phyloP scores from a whole-genome alignment of 2,888 invertebrate species.

The Trimorus sp. region DNA sequence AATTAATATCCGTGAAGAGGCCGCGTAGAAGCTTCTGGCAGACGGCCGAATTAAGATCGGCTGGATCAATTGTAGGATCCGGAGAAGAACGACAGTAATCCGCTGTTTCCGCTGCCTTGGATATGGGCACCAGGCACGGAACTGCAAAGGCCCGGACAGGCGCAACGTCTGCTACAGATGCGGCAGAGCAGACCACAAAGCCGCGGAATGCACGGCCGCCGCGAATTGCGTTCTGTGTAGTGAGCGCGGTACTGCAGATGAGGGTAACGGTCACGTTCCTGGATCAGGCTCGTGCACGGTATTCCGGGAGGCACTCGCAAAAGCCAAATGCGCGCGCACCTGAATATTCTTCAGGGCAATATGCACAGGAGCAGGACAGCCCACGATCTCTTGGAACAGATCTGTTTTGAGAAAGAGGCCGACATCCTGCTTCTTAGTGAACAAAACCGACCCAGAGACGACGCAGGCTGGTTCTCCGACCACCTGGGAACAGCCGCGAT shows the following conservation, averaged over 20 bases:
- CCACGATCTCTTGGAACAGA: slow-evolving; percentile 51
- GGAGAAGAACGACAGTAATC: neutral
- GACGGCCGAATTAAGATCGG: slow-evolving; percentile 16
- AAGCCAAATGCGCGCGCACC: neutral
- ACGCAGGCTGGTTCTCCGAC: slow-evolving; percentile 21
- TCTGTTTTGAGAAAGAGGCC: slow-evolving; percentile 8
- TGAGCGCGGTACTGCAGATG: neutral
- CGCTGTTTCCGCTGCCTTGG: neutral
- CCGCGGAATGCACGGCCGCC: slow-evolving; percentile 47
- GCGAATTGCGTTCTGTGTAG: slow-evolving; percentile 61
- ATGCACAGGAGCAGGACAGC: slow-evolving; percentile 62
- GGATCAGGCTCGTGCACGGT: slow-evolving; percentile 42
- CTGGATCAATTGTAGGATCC: slow-evolving; percentile 2
- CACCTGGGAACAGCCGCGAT: slow-evolving; percentile 6
- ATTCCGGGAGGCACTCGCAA: slow-evolving; percentile 45
- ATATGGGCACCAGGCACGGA: neutral
- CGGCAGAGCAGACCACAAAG: slow-evolving; percentile 63
- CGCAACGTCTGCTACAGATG: slow-evolving; percentile 64
- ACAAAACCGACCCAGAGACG: slow-evolving; percentile 14
- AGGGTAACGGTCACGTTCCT: slow-evolving; percentile 29
- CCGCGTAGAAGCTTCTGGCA: neutral
- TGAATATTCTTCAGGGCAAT: slow-evolving; percentile 63
- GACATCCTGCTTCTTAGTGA: slow-evolving; percentile 38
- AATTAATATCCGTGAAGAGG: neutral
- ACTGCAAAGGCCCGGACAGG: slow-evolving; percentile 50